phyloP scores from a whole-genome alignment of 2,888 invertebrate genomes.

The Parelbella ahira region DNA sequence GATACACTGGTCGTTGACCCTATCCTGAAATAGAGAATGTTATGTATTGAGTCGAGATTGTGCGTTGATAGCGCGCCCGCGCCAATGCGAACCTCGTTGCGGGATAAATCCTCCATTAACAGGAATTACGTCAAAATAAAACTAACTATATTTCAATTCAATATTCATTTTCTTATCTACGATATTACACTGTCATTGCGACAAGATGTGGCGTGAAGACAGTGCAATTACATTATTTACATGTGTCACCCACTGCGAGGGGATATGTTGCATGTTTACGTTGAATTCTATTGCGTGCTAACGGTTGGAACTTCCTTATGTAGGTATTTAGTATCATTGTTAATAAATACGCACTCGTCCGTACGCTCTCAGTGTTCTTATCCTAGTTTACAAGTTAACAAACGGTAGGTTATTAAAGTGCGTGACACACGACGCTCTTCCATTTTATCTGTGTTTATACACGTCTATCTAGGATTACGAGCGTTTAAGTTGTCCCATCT shows the following conservation, averaged over 20 bases:
- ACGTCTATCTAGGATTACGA: slow-evolving; percentile 30
- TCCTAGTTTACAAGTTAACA: too few relatives aligned
- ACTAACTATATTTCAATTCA: slow-evolving; percentile 27
- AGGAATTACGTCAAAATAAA: slow-evolving; percentile 34
- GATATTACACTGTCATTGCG: slow-evolving; percentile 20
- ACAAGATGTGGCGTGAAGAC: slow-evolving; percentile 20
- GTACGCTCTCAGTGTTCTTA: too few relatives aligned
- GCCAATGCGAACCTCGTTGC: slow-evolving; percentile 46
- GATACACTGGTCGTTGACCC: slow-evolving; percentile 66
- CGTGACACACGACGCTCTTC: slow-evolving; percentile 6
- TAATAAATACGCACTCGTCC: too few relatives aligned
- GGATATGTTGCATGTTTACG: slow-evolving; percentile 7
- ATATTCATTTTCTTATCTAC: slow-evolving; percentile 20
- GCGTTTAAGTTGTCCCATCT: slow-evolving; percentile 26
- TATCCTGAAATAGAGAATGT: slow-evolving; percentile 57
- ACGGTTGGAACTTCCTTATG: slow-evolving; percentile 14
- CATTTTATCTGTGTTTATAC: slow-evolving; percentile 27
- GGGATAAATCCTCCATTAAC: slow-evolving; percentile 41
- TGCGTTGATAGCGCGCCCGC: slow-evolving; percentile 49
- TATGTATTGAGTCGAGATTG: slow-evolving; percentile 51
- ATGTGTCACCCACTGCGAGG: slow-evolving; percentile 10
- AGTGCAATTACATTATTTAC: slow-evolving; percentile 13
- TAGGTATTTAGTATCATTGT: slow-evolving; percentile 2
- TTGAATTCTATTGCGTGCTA: slow-evolving; percentile 4
- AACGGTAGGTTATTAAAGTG: too few relatives aligned